phyloP scores from a whole-genome alignment of 1,140 invertebrate genomes.

The Drosophila tani region DNA sequence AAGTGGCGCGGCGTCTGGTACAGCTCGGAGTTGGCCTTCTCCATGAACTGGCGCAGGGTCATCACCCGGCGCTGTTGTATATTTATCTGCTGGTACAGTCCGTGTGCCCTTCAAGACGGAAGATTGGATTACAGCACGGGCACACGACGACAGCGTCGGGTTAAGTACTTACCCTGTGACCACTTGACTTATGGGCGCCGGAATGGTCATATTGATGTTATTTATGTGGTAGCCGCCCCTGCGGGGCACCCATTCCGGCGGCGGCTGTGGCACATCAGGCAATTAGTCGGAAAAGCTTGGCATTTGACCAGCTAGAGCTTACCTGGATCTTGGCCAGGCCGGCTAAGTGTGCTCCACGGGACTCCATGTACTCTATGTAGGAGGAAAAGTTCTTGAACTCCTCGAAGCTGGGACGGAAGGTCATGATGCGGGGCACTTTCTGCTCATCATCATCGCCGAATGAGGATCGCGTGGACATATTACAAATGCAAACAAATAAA shows the following conservation, averaged over 20 bases:
- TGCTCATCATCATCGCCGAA: constrained; percentile 35
- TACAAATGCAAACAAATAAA: constrained; percentile 10
- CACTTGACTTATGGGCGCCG: constrained; percentile 95
- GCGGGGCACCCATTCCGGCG: constrained; percentile 95
- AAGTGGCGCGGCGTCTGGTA: constrained; percentile 94
- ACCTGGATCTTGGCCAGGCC: constrained; percentile 94
- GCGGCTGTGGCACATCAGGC: constrained; percentile 89
- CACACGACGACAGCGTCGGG: too few species aligned
- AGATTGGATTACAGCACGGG: background rate
- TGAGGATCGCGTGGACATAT: constrained; percentile 56
- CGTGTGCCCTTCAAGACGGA: constrained; percentile 87
- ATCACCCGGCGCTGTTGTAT: constrained; percentile 97
- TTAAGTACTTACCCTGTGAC: constrained; percentile 86
- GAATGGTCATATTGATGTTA: constrained; percentile 92
- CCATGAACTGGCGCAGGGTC: constrained; percentile 95
- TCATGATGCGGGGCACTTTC: constrained; percentile 89
- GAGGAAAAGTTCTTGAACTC: constrained; percentile 97
- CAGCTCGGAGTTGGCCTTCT: constrained; percentile 91
- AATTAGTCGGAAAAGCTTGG: background rate
- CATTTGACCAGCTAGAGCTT: background rate
- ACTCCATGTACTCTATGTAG: constrained; percentile 97
- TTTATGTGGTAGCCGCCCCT: constrained; percentile 94
- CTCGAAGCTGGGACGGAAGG: constrained; percentile 97
- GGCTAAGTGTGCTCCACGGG: constrained; percentile 95
- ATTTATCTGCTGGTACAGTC: constrained; percentile 98